These are phyloP conservation scores for Thripadectes ignobilis DNA, from an alignment of 2,797 vertebrate genomes.

Conservation along the genomic window DNA sequence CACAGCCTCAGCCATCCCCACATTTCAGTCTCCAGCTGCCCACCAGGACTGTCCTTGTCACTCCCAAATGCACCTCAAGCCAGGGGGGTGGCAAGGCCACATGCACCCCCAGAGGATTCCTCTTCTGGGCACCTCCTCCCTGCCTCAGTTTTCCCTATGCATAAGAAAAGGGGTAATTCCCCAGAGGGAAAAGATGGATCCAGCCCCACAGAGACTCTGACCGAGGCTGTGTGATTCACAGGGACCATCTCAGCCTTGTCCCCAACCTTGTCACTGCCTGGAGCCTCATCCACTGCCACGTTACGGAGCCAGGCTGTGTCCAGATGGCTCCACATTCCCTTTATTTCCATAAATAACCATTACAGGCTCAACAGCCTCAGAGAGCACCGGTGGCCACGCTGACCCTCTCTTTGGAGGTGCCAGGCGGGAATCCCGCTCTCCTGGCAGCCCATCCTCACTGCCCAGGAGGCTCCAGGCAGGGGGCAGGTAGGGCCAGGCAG, in stretches of 20 bases:
- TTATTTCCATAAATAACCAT: not conserved
- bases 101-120: not conserved
- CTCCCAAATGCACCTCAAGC: accelerated
- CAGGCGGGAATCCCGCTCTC: accelerated
- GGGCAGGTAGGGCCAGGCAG: not conserved
- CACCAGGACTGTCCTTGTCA: not conserved
- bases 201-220: not conserved
- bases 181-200: not conserved
- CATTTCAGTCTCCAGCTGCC: not conserved
- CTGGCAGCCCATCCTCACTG: accelerated
- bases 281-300: accelerated
- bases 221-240: not conserved
- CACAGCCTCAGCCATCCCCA: not conserved
- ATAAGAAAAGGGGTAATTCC: not conserved
- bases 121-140: not conserved
- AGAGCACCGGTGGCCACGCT: accelerated
- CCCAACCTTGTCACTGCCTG: not conserved
- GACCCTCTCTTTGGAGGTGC: accelerated
- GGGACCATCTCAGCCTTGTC: not conserved
- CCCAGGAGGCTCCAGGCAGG: not conserved
- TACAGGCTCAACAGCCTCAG: not conserved
- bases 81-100: not conserved
- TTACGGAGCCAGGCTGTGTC: not conserved
- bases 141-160: not conserved
- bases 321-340: not conserved